A percentile compares a stretch with the other conserved stretches of the same genome.
Evolutionary conservation across 2,113 vertebrate species (phyloP).

Genomic region (Chlamydotis undulata): DNA sequence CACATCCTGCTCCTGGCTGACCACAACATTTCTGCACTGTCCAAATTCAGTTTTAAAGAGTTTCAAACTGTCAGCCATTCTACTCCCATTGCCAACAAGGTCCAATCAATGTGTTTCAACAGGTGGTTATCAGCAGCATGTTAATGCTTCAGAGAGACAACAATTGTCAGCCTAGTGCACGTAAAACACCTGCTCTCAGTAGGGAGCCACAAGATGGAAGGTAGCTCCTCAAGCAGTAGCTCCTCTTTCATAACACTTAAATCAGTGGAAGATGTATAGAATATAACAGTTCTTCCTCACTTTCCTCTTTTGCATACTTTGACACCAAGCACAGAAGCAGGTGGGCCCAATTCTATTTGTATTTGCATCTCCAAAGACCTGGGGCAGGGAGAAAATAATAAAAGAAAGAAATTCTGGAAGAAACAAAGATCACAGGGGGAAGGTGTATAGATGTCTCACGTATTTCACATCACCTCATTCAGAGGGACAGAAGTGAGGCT

Average conservation of each 20-base stretch:
- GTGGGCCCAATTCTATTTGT: not conserved
- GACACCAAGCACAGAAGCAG: not conserved
- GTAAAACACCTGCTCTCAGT: conserved; percentile 59
- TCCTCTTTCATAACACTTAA: not conserved
- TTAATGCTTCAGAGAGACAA: conserved; percentile 30
- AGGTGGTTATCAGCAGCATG: conserved; percentile 46
- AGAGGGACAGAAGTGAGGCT: not conserved
- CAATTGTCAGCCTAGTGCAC: conserved; percentile 12
- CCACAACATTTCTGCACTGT: not conserved
- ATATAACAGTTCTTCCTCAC: not conserved
- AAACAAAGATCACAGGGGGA: not conserved
- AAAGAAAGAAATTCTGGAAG: not conserved
- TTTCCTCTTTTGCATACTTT: not conserved
- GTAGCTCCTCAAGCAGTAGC: not conserved
- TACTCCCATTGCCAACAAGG: not conserved
- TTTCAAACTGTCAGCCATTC: conserved; percentile 34
- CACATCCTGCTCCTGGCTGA: conserved; percentile 1
- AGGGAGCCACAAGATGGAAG: not conserved
- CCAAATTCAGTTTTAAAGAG: not conserved
- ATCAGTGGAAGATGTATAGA: not conserved
- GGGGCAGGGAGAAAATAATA: not conserved
- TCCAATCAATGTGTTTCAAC: not conserved
- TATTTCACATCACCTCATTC: not conserved
- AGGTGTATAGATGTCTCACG: not conserved
- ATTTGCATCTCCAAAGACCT: not conserved